Percentiles rank a stretch among this genome's conserved stretches.
phyloP scores from a whole-genome alignment of 35 echinoderm and acorn worm species.

The Ptychodera flava region DNA sequence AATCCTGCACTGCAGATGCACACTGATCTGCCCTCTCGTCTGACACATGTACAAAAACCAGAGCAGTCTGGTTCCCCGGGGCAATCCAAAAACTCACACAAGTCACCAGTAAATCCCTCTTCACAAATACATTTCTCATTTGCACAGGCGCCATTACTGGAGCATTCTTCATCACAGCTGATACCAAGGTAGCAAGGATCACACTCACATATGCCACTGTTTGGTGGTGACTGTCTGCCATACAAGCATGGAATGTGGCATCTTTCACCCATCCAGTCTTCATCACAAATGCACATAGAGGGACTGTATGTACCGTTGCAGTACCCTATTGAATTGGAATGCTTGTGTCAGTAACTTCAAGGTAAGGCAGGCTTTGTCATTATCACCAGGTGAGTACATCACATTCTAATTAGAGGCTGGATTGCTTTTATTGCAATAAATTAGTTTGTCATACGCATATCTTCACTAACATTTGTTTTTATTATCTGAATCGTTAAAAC shows the following conservation, averaged over 20 bases:
- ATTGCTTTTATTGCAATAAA: too few species aligned
- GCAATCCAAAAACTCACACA: constrained; percentile 56
- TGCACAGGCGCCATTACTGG: constrained; percentile 41
- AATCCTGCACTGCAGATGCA: constrained; percentile 75
- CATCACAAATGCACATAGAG: constrained; percentile 42
- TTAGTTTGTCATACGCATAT: too few species aligned
- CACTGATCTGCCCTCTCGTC: constrained; percentile 43
- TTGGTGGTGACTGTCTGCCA: constrained; percentile 42
- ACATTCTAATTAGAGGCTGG: too few species aligned
- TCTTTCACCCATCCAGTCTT: constrained; percentile 60
- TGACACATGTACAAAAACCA: constrained; percentile 46
- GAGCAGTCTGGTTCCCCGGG: constrained; percentile 87
- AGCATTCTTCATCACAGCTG: constrained; percentile 70
- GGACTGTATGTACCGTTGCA: constrained; percentile 47
- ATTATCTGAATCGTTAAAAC: too few species aligned
- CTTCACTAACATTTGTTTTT: too few species aligned
- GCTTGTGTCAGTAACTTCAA: too few species aligned
- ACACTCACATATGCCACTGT: constrained; percentile 44
- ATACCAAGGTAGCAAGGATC: constrained; percentile 57
- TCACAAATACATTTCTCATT: constrained; percentile 23
- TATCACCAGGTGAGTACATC: too few species aligned
- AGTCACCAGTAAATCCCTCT: constrained; percentile 41
- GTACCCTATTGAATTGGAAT: too few species aligned
- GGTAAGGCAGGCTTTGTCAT: too few species aligned
- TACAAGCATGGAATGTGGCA: constrained; percentile 60